Conservation (phyloP, 2,113 vertebrate genomes). For the Gallinago jamesoni region DNA sequence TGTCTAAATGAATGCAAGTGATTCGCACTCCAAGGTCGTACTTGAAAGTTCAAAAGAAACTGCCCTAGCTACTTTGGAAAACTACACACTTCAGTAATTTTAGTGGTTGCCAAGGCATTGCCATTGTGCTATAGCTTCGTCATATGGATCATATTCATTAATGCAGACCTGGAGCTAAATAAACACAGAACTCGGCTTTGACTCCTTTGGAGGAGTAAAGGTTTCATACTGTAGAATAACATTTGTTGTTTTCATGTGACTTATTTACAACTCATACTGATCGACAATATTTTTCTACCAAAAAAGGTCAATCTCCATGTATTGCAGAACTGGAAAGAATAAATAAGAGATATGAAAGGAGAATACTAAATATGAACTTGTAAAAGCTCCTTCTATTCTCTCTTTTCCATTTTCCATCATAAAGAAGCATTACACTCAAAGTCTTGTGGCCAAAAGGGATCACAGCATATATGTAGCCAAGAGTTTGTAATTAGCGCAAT, state of each 20-base stretch:
- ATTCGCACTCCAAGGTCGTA: not conserved
- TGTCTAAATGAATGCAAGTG: not conserved
- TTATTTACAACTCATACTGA: not conserved
- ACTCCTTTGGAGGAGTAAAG: not conserved
- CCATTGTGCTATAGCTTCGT: accelerated
- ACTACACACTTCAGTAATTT: not conserved
- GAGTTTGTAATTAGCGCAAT: not conserved
- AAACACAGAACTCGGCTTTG: not conserved
- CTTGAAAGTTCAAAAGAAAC: not conserved
- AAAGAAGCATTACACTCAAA: not conserved
- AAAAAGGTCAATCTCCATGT: not conserved
- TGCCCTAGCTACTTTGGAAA: not conserved
- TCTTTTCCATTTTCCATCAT: not conserved
- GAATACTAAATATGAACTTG: not conserved
- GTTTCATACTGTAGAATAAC: not conserved
- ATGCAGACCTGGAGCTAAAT: not conserved
- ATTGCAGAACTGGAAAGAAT: not conserved
- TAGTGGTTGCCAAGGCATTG: not conserved
- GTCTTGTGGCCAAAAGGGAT: not conserved
- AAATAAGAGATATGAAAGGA: not conserved
- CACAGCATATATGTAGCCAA: not conserved
- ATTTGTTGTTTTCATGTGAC: not conserved
- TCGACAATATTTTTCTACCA: not conserved
- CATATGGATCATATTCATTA: not conserved
- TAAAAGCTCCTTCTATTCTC: not conserved